A percentile compares a stretch with the other conserved stretches of the same genome.
These are phyloP conservation scores for Luidia sarsii DNA, from an alignment of 53 echinoderm and acorn worm genomes.

Conservation along the genomic window DNA sequence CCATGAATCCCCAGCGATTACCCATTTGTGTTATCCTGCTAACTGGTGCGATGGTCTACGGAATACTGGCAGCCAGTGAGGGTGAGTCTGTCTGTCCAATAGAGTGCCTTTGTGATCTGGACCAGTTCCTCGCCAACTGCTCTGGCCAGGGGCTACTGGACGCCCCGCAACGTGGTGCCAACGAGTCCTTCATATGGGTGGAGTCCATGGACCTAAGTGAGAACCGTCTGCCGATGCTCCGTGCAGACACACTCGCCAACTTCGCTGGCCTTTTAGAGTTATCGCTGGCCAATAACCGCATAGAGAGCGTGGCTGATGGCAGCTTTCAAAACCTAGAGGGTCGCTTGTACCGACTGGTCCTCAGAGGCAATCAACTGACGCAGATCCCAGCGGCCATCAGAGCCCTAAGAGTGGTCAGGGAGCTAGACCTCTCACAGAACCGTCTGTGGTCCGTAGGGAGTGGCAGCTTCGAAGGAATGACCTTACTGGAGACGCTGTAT, in stretches of 20 bases:
- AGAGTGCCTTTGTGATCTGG: not conserved
- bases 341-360: conserved; percentile 15
- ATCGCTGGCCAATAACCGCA: conserved; percentile 18
- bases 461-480: conserved; percentile 11
- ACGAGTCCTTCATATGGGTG: conserved; percentile 14
- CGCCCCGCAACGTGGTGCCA: not conserved
- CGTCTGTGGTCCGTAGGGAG: conserved; percentile 3
- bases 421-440: conserved; percentile 25
- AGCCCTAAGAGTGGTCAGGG: conserved; percentile 5
- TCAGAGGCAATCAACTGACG: conserved; percentile 26
- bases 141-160: not conserved
- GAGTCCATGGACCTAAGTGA: not conserved
- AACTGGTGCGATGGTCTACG: not conserved
- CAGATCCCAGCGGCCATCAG: conserved; percentile 22
- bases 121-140: conserved; percentile 3
- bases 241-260: not conserved
- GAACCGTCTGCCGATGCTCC: not conserved
- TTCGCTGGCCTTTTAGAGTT: conserved; percentile 26
- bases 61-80: not conserved
- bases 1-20: no score
- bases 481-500: conserved; percentile 9
- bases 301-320: conserved; percentile 30
- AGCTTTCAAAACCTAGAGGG: not conserved
- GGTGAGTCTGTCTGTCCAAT: not conserved
- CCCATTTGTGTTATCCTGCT: no score